These are phyloP conservation scores for Conistra vaccinii DNA, from an alignment of 2,888 invertebrate species.

Conservation along the genomic window DNA sequence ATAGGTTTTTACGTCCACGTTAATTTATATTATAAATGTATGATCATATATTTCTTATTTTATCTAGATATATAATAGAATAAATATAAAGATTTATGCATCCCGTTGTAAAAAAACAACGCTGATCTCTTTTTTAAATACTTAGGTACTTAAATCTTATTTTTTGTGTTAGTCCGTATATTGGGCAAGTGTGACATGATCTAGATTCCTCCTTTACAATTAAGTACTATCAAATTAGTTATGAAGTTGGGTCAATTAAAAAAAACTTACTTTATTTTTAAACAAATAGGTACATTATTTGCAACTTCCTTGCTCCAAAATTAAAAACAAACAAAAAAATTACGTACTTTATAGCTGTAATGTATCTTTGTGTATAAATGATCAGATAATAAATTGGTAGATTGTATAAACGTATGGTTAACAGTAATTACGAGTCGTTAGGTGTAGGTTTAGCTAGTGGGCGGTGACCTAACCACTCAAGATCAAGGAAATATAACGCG, in stretches of 20 bases:
- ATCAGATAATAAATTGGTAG: slow-evolving; percentile 65
- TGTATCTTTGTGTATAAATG: slow-evolving; percentile 48
- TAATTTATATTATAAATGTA: slow-evolving; percentile 42
- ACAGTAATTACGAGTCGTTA: slow-evolving; percentile 69
- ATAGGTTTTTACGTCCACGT: slow-evolving; percentile 40
- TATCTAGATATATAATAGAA: slow-evolving; percentile 13
- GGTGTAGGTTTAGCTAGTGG: slow-evolving; percentile 74
- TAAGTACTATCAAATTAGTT: slow-evolving; percentile 2
- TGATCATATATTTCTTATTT: slow-evolving; percentile 35
- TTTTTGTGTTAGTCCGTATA: not conserved
- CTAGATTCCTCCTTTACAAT: slow-evolving; percentile 1
- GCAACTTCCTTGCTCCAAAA: not conserved
- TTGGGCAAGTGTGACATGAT: slow-evolving; percentile 27
- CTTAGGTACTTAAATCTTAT: not conserved
- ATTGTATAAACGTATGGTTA: slow-evolving; percentile 62
- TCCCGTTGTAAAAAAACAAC: slow-evolving; percentile 28
- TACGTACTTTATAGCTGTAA: slow-evolving; percentile 10
- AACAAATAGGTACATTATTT: not conserved
- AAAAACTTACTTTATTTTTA: not conserved
- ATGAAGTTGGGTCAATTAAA: not conserved
- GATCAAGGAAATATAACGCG: slow-evolving; percentile 73
- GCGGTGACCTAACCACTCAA: slow-evolving; percentile 71
- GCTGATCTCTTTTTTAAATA: slow-evolving; percentile 10
- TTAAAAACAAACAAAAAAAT: slow-evolving; percentile 15
- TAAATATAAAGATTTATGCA: slow-evolving; percentile 48